These are phyloP conservation scores for Drosophila pallidifrons DNA, from an alignment of 1,140 invertebrate genomes.

Conservation along the genomic window DNA sequence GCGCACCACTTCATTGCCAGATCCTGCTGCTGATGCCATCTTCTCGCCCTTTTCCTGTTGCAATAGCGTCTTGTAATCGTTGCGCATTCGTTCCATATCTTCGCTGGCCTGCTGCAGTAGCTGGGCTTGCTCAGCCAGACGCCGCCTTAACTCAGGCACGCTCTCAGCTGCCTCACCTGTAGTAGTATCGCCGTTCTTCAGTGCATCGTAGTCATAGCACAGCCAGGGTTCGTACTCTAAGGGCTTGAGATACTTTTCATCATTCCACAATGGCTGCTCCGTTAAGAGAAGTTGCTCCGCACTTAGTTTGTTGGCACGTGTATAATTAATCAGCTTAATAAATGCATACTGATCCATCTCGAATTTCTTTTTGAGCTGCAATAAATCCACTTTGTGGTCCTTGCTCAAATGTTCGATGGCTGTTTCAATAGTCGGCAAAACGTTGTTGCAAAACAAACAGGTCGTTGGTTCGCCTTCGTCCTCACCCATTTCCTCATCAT, in stretches of 20 bases:
- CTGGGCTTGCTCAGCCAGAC: constrained; percentile 52
- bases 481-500: constrained; percentile 60
- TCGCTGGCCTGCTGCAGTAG: constrained; percentile 87
- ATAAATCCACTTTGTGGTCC: constrained; percentile 90
- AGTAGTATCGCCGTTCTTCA: constrained; percentile 17
- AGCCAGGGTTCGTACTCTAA: constrained; percentile 93
- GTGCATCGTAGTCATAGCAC: constrained; percentile 88
- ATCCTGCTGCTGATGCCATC: constrained; percentile 19
- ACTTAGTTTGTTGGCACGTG: constrained; percentile 88
- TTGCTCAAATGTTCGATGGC: constrained; percentile 87
- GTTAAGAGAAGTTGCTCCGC: constrained; percentile 86
- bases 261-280: constrained; percentile 88
- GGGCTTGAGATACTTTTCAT: constrained; percentile 92
- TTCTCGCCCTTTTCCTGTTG: constrained; percentile 73
- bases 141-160: constrained; percentile 41
- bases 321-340: constrained; percentile 95
- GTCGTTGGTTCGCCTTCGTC: constrained; percentile 72
- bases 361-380: constrained; percentile 88
- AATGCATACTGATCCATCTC: constrained; percentile 93
- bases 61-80: constrained; percentile 86
- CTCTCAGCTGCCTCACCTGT: constrained; percentile 1
- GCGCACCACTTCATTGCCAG: constrained; percentile 50
- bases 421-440: constrained; percentile 86
- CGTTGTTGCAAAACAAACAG: constrained; percentile 87
- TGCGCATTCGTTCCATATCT: constrained; percentile 89